Evolutionary conservation across 37 sponge, comb jelly and placozoan species (phyloP), one percentile per base, ranked within the genome.

Genomic region (Beroe forskalii): DNA sequence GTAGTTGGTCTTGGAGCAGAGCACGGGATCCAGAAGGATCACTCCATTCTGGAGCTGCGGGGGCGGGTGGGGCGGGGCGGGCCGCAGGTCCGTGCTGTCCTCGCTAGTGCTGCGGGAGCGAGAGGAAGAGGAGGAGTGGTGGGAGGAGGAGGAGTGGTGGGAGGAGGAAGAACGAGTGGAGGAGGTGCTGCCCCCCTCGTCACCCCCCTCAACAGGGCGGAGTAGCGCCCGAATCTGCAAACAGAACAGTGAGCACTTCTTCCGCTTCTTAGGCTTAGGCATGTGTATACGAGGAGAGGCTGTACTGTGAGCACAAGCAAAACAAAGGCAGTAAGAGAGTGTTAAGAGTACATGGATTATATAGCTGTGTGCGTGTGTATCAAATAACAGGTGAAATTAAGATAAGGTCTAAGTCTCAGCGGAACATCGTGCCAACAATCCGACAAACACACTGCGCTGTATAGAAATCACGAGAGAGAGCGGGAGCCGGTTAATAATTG

Each of bases 191-290:
- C 40, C 9, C 20, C 31, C 66, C 30, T 64, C 66, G 30, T 27
- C 31, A n/a, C n/a, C n/a, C 31, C 20, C 4, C 30, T 80, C 86
- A 6, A 80, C 86, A 1, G 86, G 86, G 1, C 86, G 44, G 86
- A 80, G 86, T 6, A 80, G 55, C 31, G 86, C 86, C 42, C 86
- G 24, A 24, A 80, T 80, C 86, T 80, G 86, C 55, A 80, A 43
- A 38, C 86, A 80, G 40, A 80, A 80, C 25, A 80, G 86, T 41
- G 86, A 80, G 55, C 86, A 80, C 20, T 23, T 80, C 55, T 22
- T 8, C 20, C 25, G 25, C n/a, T 80, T n/a, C 86, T 20, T 43
- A 1, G 14, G 24, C 44, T 28, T 1, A 9, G 24, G 9, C 30
- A 27, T 43, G 17, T 12, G 20, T 32, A 41, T 24, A n/a, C n/a